phyloP scores from a whole-genome alignment of 1,140 invertebrate species.

The honey bee (Apis mellifera) region DNA sequence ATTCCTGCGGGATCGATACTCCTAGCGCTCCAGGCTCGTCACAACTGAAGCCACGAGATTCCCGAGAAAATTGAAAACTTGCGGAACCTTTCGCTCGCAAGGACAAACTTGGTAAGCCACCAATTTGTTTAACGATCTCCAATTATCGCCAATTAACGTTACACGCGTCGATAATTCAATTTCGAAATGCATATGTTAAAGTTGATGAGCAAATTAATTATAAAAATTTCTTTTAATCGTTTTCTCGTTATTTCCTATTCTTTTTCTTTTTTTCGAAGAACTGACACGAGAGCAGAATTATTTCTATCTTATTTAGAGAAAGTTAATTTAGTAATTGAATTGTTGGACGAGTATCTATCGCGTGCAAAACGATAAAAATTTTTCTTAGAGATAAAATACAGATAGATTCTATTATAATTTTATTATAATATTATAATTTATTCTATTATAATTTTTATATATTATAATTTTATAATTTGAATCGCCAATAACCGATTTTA shows the following conservation, averaged over 20 bases:
- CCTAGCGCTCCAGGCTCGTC: slow-evolving; percentile 55
- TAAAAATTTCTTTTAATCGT: neutral
- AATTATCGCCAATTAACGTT: neutral
- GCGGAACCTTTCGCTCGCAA: slow-evolving; percentile 17
- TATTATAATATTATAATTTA: too few species aligned
- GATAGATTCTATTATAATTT: too few species aligned
- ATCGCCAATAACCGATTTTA: too few species aligned
- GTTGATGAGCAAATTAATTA: too few species aligned
- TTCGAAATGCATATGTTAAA: too few species aligned
- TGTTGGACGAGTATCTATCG: neutral
- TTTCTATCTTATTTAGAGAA: neutral
- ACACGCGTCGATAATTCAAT: too few species aligned
- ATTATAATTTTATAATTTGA: neutral
- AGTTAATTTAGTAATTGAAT: too few species aligned
- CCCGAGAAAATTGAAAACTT: slow-evolving; percentile 59
- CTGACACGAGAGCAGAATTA: neutral
- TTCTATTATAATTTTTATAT: too few species aligned
- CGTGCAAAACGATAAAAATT: neutral
- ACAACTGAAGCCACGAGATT: slow-evolving; percentile 57
- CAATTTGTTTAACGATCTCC: slow-evolving; percentile 3
- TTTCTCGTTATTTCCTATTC: too few species aligned
- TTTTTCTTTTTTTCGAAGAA: neutral
- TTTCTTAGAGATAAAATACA: neutral
- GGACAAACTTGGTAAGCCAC: neutral
- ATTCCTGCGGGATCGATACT: slow-evolving; percentile 66